Percentiles rank a stretch among this genome's conserved stretches.
Evolutionary conservation across 1,140 invertebrate genomes (phyloP).

Genomic region (Micrasema longulum): DNA sequence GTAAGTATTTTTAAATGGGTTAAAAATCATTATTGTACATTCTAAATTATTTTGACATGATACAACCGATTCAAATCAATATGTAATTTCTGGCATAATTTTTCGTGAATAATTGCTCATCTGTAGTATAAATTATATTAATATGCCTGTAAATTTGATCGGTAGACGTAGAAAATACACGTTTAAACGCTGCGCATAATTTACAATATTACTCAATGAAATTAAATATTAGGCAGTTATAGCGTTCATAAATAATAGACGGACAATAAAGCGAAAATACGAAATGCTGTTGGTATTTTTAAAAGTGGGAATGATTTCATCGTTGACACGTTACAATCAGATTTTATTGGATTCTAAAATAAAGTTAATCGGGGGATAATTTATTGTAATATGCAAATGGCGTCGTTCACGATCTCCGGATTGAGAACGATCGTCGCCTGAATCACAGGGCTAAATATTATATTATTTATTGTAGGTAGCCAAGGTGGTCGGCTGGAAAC

Average conservation of each 20-base stretch:
- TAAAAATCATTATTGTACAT: too few species aligned
- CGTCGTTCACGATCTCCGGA: slow-evolving; percentile 10
- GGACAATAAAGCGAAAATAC: slow-evolving; percentile 24
- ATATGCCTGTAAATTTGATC: background rate
- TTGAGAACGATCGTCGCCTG: slow-evolving; percentile 27
- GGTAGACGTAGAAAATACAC: background rate
- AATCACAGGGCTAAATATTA: slow-evolving; percentile 33
- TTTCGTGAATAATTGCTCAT: background rate
- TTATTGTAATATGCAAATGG: slow-evolving; percentile 40
- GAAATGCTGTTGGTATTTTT: slow-evolving; percentile 31
- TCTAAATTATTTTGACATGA: too few species aligned
- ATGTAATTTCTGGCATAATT: too few species aligned
- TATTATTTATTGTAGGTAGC: slow-evolving; percentile 35
- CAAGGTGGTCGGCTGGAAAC: background rate
- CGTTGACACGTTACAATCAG: slow-evolving; percentile 39
- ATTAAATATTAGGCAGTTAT: slow-evolving; percentile 32
- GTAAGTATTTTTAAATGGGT: too few species aligned
- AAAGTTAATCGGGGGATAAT: slow-evolving; percentile 39
- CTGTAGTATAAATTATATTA: background rate
- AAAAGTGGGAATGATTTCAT: slow-evolving; percentile 40
- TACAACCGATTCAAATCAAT: too few species aligned
- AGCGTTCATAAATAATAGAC: slow-evolving; percentile 18
- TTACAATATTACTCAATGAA: slow-evolving; percentile 34
- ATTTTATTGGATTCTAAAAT: slow-evolving; percentile 41
- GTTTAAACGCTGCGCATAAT: slow-evolving; percentile 12